phyloP scores from a whole-genome alignment of 2,888 invertebrate genomes.

The Vandiemenella viatica region DNA sequence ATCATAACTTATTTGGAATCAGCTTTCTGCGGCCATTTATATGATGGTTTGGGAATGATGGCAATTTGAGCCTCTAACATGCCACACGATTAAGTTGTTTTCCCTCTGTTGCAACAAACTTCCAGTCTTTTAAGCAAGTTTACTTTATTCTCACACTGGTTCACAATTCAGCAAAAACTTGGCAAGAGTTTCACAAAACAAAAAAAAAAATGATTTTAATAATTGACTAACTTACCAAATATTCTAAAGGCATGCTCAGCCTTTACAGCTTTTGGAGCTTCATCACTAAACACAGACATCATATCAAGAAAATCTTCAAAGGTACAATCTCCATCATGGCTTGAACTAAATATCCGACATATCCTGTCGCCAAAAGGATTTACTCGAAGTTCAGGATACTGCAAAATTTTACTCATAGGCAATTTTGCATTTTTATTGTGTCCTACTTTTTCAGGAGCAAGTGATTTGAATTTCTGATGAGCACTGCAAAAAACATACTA shows the following conservation, averaged over 20 bases:
- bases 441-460: constrained; percentile 80
- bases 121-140: no score
- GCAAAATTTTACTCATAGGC: constrained; percentile 67
- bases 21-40: no score
- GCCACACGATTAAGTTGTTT: no score
- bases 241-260: constrained; percentile 91
- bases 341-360: constrained; percentile 80
- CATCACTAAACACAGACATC: constrained; percentile 91
- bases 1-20: no score
- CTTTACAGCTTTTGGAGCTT: constrained; percentile 81
- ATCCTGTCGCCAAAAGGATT: constrained; percentile 87
- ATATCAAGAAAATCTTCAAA: constrained; percentile 94
- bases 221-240: constrained; percentile 53
- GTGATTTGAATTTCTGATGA: constrained; percentile 75
- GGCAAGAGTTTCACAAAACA: no score
- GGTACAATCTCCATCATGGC: constrained; percentile 78
- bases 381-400: constrained; percentile 73
- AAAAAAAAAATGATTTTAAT: background rate
- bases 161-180: no score
- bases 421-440: constrained; percentile 76
- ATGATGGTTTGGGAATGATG: no score
- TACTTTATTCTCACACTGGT: no score
- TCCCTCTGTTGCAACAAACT: no score
- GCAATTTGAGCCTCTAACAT: no score
- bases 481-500: constrained; percentile 45